Evolutionary conservation across 2,797 vertebrate species (phyloP).

Genomic region (Phataginus tricuspis): DNA sequence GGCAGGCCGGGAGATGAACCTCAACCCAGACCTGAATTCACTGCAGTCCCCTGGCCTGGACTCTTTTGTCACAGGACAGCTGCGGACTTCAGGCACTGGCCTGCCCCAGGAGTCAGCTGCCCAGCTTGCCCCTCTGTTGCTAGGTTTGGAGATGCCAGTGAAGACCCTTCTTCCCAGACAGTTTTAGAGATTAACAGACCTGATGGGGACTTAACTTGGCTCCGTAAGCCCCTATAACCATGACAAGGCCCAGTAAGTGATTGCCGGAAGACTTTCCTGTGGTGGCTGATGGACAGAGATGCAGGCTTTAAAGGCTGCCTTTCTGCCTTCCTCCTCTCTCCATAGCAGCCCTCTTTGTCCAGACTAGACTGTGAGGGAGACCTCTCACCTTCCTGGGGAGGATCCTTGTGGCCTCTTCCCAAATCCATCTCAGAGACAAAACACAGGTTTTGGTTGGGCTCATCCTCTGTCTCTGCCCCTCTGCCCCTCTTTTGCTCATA

Average conservation of each 20-base stretch:
- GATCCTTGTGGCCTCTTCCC: neutral
- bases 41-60: neutral
- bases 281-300: neutral
- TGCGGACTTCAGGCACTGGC: neutral
- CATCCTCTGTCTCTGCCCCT: neutral
- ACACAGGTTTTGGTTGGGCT: neutral
- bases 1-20: neutral
- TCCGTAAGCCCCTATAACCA: neutral
- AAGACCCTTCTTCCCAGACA: neutral
- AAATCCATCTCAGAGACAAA: neutral
- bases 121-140: neutral
- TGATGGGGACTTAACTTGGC: neutral
- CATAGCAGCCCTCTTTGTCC: neutral
- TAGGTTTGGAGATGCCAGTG: neutral
- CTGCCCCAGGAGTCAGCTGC: neutral
- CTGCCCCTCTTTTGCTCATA: neutral
- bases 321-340: neutral
- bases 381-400: neutral
- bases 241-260: neutral
- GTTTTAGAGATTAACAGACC: neutral
- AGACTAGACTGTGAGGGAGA: neutral
- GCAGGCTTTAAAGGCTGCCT: neutral
- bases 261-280: neutral
- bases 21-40: neutral
- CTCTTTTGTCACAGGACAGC: slow-evolving; percentile 20